Conservation (phyloP, 2,113 vertebrate genomes). For the Phalacrocorax pelagicus region DNA sequence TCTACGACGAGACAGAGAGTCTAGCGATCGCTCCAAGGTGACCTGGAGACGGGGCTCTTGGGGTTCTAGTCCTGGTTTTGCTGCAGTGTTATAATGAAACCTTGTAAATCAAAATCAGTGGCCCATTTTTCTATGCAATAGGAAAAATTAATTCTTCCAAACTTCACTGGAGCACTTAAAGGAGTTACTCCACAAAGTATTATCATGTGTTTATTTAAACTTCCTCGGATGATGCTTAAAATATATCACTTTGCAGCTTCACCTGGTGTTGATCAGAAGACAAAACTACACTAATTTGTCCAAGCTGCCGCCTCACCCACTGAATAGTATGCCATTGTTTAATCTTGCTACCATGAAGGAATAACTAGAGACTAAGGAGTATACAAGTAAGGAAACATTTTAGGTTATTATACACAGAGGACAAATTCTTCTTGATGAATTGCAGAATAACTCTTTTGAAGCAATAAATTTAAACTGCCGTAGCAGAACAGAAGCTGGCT, state of each 20-base stretch:
- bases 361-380: not conserved
- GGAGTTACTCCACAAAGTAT: not conserved
- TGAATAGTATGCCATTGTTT: not conserved
- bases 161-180: not conserved
- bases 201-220: not conserved
- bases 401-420: slow-evolving; percentile 9
- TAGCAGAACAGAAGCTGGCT: not conserved
- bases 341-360: not conserved
- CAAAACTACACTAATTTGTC: not conserved
- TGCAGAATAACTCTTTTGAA: slow-evolving; percentile 14
- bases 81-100: slow-evolving; percentile 38
- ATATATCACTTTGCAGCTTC: not conserved
- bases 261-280: slow-evolving; percentile 24
- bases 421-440: slow-evolving; percentile 14
- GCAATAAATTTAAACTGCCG: not conserved
- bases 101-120: slow-evolving; percentile 15
- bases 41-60: not conserved
- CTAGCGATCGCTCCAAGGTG: slow-evolving; percentile 8
- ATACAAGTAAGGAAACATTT: not conserved
- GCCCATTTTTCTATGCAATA: not conserved
- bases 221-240: not conserved
- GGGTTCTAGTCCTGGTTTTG: slow-evolving; percentile 41
- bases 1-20: not conserved
- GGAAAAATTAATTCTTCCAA: not conserved
- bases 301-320: not conserved